Base-by-base conservation (phyloP, 1,140 invertebrate species). In the Caenorhabditis tropicalis region DNA sequence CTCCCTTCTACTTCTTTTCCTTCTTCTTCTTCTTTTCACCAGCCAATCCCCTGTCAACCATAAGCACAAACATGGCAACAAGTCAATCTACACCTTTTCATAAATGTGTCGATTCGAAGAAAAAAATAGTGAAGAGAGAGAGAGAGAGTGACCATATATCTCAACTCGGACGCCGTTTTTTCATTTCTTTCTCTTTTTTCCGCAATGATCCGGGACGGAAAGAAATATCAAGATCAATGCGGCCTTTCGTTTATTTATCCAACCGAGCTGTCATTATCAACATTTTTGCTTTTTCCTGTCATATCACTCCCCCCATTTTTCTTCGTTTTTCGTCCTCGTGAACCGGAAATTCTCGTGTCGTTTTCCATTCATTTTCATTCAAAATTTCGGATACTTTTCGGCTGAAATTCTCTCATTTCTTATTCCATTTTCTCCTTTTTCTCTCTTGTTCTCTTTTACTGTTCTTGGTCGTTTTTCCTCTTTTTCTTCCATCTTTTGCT, bases 221-320 rank as follows among this genome's bases (percentile, higher is more conserved):
- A 36, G n/a, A 21, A 19, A 46, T 39, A 74, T 74, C 58, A 65
- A 74, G 58, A 65, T 65, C 58, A 74, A 74, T 74, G 65, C 65
- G 65, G 36, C 31, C 58, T n/a, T n/a, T 43, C 36, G 65, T 74
- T 74, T 74, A 43, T 74, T 74, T 74, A 74, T 74, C 65, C 58
- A 39, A 16, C 29, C 36, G 36, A 46, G 65, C 65, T 74, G 65
- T 74, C 65, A 74, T 74, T 74, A 74, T 74, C 65, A 74, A 74
- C 65, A 74, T 74, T 43, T 74, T 74, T 46, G 36, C 36, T 46
- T 43, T 74, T 24, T 5, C 65, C 65, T 74, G 65, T 74, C 65
- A 74, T 43, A 74, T 74, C 65, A 74, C 33, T 43, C 19, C 12
- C 24, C 24, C 43, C 36, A 31, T 39, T 65, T 65, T 65, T 65